Percentiles rank a stretch among this genome's conserved stretches.
Conservation (phyloP, 2,113 vertebrate species). For the Crotalus helleri region DNA sequence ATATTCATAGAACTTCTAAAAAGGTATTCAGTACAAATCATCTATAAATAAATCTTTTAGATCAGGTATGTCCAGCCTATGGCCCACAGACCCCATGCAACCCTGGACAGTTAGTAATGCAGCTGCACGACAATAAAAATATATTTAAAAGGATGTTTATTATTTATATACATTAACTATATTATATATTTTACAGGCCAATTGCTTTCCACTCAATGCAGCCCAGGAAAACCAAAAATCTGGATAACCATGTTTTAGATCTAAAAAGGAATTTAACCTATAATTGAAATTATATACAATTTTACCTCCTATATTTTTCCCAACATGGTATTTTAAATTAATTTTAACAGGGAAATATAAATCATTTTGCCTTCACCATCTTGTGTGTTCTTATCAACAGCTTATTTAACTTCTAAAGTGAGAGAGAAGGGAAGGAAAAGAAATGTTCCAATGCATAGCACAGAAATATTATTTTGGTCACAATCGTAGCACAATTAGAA, state of each 20-base stretch:
- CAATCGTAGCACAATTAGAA: not conserved
- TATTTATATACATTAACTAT: not conserved
- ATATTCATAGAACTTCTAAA: not conserved
- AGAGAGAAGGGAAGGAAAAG: too few species aligned
- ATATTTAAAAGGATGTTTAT: not conserved
- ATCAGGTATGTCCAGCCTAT: not conserved
- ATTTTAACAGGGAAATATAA: not conserved
- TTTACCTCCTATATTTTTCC: not conserved
- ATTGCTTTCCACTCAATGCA: not conserved
- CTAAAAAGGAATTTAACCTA: not conserved
- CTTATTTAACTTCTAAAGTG: not conserved
- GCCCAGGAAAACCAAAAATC: not conserved
- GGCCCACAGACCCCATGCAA: not conserved
- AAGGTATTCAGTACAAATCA: not conserved
- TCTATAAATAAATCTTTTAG: not conserved
- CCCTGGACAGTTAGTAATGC: not conserved
- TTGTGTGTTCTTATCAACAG: conserved; percentile 12
- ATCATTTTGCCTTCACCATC: not conserved
- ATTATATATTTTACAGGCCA: not conserved
- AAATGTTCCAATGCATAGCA: too few species aligned
- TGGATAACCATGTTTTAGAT: not conserved
- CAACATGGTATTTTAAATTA: not conserved
- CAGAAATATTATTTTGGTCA: not conserved
- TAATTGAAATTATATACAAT: not conserved
- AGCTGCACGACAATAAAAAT: not conserved